Evolutionary conservation across 1,140 invertebrate species (phyloP).

Genomic region (Sycophaga agraensis): DNA sequence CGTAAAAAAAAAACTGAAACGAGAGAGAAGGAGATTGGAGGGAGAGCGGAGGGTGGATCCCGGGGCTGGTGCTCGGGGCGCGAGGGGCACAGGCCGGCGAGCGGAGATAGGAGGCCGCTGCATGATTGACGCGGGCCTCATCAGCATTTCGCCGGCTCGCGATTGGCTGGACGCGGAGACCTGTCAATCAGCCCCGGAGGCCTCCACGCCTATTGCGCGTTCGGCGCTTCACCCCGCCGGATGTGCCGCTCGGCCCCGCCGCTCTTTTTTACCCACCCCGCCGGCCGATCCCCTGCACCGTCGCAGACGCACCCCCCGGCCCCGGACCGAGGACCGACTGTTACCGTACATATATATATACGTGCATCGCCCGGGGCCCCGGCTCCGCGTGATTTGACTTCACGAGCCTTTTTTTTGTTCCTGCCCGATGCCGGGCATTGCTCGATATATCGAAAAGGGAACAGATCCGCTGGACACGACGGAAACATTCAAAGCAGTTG

Average conservation of each 20-base stretch:
- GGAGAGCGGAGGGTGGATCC: neutral
- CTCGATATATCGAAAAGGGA: no score
- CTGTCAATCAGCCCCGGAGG: slow-evolving; percentile 55
- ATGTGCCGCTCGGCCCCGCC: neutral
- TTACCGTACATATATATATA: no score
- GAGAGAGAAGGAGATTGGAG: slow-evolving; percentile 32
- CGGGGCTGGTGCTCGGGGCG: slow-evolving; percentile 20
- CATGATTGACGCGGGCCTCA: slow-evolving; percentile 59
- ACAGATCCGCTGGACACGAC: no score
- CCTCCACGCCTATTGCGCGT: slow-evolving; percentile 51
- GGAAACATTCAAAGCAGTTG: no score
- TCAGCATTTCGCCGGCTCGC: slow-evolving; percentile 54
- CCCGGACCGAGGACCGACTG: no score
- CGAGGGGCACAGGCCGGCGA: slow-evolving; percentile 30
- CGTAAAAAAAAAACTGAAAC: slow-evolving; percentile 29
- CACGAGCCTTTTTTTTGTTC: no score
- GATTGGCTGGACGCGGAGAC: slow-evolving; percentile 54
- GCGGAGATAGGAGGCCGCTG: slow-evolving; percentile 30
- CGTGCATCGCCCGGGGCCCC: no score
- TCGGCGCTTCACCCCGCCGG: neutral
- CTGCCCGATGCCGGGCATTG: no score
- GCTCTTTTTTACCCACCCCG: neutral
- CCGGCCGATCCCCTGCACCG: no score
- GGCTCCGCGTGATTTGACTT: no score
- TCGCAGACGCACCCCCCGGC: no score